phyloP scores from a whole-genome alignment of 1,140 invertebrate species.

The Pygmarrhopalites habei region DNA sequence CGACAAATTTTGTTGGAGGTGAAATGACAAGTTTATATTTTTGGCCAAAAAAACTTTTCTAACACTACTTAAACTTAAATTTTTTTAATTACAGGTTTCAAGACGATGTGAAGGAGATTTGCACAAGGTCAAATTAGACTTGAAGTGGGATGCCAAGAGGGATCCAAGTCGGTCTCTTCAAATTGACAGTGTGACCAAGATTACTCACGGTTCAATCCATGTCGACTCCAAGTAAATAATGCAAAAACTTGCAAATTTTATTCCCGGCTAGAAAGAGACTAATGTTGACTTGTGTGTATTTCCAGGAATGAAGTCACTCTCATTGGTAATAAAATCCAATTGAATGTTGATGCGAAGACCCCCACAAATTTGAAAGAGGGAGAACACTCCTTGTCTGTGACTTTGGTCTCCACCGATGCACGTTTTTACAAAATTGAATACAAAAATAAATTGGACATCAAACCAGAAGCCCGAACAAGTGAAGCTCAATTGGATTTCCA shows the following conservation, averaged over 20 bases:
- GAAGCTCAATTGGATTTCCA: conserved; percentile 6
- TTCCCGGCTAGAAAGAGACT: neutral
- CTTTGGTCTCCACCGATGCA: neutral
- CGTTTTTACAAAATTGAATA: conserved; percentile 12
- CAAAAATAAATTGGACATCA: conserved; percentile 18
- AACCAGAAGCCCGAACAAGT: neutral
- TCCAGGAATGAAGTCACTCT: conserved; percentile 26
- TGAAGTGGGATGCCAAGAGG: conserved; percentile 35
- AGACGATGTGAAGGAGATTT: conserved; percentile 12
- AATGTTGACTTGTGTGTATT: neutral
- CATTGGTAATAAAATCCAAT: conserved; percentile 12
- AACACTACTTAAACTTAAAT: too few relatives aligned
- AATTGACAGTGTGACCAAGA: conserved; percentile 23
- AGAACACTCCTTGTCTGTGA: conserved; percentile 19
- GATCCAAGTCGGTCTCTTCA: conserved; percentile 18
- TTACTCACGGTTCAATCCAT: neutral
- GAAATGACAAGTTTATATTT: too few relatives aligned
- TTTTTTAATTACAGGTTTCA: too few relatives aligned
- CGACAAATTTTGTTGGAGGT: conserved; percentile 16
- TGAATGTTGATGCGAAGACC: conserved; percentile 19
- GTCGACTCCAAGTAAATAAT: conserved; percentile 33
- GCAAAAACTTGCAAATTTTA: neutral
- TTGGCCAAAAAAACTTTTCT: too few relatives aligned
- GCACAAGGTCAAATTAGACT: conserved; percentile 25
- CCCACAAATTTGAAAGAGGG: conserved; percentile 20